Evolutionary conservation across 2,113 vertebrate species (phyloP), one percentile per base, ranked within the genome.

Genomic region (Coryphaenoides rupestris): DNA sequence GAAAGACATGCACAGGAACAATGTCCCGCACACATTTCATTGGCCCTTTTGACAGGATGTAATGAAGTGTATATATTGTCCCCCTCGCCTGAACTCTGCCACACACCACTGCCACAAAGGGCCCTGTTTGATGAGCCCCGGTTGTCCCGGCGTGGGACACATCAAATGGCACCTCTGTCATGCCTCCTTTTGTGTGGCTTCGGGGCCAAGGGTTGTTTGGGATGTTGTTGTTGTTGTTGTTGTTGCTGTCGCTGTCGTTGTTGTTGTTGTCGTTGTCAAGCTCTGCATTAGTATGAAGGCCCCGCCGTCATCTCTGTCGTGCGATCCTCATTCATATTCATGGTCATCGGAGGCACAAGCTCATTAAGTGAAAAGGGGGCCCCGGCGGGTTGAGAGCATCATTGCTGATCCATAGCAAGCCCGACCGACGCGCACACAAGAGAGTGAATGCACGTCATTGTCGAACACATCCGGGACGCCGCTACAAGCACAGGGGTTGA

Each of bases 21-120:
- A 93, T 89, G 87, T 76, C 74, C 78, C 73, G 68, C 86, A 84
- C 88, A 90, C 86, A 89, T 90, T 90, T 89, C 88, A 86, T 84
- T 90, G 88, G 84, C 73, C 84, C 88, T 90, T 93, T 92, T 93
- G 91, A 94, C 87, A 69, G 89, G 90, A 92, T 88, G 86, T 92
- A 95, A 86, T 92, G 92, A 94, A 92, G 90, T 94, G 93, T 92
- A 87, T 83, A 84, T 81, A 82, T 87, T 89, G 88, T 90, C 86
- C 88, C 86, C 84, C 81, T 86, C 77, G 83, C 88, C 81, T 87
- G 87, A 91, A 91, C 90, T 75, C 87, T 63, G 80, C 87, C n/a
- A n/a, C n/a, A n/a, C n/a, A 79, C 86, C 85, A 84, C 87, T 74
- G 87, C 84, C 84, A 87, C 85, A 82, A 84, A 89, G 86, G 89